Conservation (phyloP, 2,113 vertebrate species). For the Neomonachus schauinslandi region DNA sequence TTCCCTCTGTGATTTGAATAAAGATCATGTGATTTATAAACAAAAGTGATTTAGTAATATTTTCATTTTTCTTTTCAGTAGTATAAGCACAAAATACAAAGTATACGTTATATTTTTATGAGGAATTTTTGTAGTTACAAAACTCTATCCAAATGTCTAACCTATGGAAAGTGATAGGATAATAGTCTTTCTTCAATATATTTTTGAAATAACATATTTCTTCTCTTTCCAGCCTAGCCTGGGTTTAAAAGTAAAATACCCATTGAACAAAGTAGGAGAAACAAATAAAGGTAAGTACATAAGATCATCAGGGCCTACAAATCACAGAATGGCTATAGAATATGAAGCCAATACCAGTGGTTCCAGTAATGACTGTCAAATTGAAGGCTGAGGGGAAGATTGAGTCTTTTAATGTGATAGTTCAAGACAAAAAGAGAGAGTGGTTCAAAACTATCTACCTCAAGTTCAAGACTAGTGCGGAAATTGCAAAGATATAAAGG, state of each 20-base stretch:
- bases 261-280: background rate
- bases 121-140: background rate
- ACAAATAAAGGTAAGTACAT: background rate
- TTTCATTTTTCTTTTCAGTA: background rate
- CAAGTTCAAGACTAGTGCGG: background rate
- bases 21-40: background rate
- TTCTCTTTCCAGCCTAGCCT: background rate
- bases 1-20: background rate
- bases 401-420: background rate
- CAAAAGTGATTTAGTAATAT: background rate
- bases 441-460: background rate
- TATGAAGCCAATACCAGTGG: background rate
- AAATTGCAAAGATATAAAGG: background rate
- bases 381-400: background rate
- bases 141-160: background rate
- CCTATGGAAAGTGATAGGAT: background rate
- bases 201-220: slow-evolving; percentile 17
- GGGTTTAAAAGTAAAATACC: background rate
- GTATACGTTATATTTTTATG: background rate
- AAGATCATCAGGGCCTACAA: background rate
- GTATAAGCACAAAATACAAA: background rate
- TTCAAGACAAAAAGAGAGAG: background rate
- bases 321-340: background rate
- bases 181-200: background rate
- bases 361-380: background rate